Conservation (phyloP, 2,113 vertebrate genomes). For the Brachyistius frenatus region DNA sequence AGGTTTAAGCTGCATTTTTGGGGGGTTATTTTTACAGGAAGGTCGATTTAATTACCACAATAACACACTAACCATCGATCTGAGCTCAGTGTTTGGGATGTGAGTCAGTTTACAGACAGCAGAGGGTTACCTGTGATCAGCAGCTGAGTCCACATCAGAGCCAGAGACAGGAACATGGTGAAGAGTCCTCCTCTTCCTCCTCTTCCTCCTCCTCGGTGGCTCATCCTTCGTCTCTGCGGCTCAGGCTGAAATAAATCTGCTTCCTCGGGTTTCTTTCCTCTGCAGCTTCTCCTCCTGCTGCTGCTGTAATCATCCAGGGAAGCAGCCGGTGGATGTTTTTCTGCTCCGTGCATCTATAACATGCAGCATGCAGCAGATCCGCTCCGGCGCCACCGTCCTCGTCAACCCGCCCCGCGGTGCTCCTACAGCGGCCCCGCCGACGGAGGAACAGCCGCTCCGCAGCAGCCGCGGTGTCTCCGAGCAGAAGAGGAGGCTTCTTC, state of each 20-base stretch:
- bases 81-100: neutral
- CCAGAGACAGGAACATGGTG: conserved; percentile 39
- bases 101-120: neutral
- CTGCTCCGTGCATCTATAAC: neutral
- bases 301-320: neutral
- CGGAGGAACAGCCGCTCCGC: conserved; percentile 13
- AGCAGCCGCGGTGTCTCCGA: neutral
- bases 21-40: too few relatives aligned
- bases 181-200: neutral
- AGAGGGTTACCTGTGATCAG: conserved; percentile 64
- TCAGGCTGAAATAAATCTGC: neutral
- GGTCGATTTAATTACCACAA: too few relatives aligned
- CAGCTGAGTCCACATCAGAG: conserved; percentile 64
- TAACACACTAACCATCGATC: too few relatives aligned
- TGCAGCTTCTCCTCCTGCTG: conserved; percentile 4
- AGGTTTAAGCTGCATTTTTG: too few relatives aligned
- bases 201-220: conserved; percentile 10
- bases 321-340: neutral
- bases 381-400: neutral
- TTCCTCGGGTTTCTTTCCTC: neutral
- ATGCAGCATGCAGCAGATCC: conserved; percentile 3
- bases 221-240: conserved; percentile 18
- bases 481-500: neutral
- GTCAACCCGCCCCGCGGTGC: conserved; percentile 16
- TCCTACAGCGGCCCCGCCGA: conserved; percentile 21